Evolutionary conservation across 1,140 invertebrate species (phyloP).

Genomic region (Drosophila teissieri): DNA sequence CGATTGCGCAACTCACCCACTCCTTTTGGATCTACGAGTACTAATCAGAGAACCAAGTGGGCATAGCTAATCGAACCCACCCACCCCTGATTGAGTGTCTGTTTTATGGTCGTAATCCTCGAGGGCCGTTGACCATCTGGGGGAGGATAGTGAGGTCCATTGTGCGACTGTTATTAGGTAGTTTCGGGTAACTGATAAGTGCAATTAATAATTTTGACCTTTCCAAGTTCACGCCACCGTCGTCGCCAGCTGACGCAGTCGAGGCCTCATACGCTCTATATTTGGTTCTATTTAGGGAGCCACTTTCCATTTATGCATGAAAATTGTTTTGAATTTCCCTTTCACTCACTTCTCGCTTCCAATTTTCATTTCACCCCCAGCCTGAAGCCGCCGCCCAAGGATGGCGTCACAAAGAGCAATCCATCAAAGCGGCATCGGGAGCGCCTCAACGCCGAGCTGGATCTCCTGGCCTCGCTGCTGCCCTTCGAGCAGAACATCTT

Average conservation of each 20-base stretch:
- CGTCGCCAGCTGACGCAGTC: slow-evolving; percentile 36
- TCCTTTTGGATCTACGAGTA: slow-evolving; percentile 46
- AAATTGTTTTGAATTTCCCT: slow-evolving; percentile 62
- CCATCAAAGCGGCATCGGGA: slow-evolving; percentile 99
- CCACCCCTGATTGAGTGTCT: slow-evolving; percentile 23
- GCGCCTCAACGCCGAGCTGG: slow-evolving; percentile 98
- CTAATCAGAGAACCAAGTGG: slow-evolving; percentile 82
- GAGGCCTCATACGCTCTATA: background rate
- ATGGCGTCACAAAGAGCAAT: slow-evolving; percentile 98
- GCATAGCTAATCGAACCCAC: slow-evolving; percentile 68
- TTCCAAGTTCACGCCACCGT: slow-evolving; percentile 57
- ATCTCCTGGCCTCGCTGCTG: slow-evolving; percentile 97
- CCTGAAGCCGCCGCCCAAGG: slow-evolving; percentile 97
- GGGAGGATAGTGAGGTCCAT: slow-evolving; percentile 24
- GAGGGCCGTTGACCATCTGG: background rate
- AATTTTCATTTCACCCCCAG: slow-evolving; percentile 85
- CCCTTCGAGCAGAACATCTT: slow-evolving; percentile 99
- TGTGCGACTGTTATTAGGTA: slow-evolving; percentile 10
- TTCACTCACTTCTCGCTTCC: slow-evolving; percentile 23
- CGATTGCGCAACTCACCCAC: slow-evolving; percentile 9
- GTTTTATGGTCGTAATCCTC: slow-evolving; percentile 13
- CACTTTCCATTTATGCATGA: slow-evolving; percentile 68
- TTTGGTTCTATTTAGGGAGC: slow-evolving; percentile 26
- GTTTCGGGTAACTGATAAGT: slow-evolving; percentile 68
- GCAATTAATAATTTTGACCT: slow-evolving; percentile 81